Evolutionary conservation across 2,113 vertebrate species (phyloP), one percentile per base, ranked within the genome.

Genomic region (Corythornis madagascariensis): DNA sequence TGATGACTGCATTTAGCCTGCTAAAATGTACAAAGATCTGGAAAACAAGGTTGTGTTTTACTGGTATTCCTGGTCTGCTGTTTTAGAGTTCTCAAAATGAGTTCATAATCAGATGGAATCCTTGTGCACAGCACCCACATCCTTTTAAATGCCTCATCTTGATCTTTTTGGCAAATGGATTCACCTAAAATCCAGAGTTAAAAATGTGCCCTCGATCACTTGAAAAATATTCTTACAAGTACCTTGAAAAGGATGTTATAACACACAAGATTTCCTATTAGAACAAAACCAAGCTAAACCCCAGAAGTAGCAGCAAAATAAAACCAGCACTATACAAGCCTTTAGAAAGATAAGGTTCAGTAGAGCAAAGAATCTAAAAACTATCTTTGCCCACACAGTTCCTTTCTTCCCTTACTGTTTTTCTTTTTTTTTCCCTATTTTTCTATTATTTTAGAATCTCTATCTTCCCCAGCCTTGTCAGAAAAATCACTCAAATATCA

Each of bases 331-430:
- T 59, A 56, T 15, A 88, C 28, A 69, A 81, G 66, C 15, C 38
- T 69, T 21, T 29, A 78, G 48, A 89, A 38, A 90, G 77, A 89
- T 29, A 55, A 80, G 78, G 77, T 89, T 96, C 84, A 85, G 56
- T 31, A 90, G 74, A 92, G 81, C 89, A 91, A 93, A 94, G 59
- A 61, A 88, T 92, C 71, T 91, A 53, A 88, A 87, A 45, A 76
- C 2, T 35, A 26, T 84, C 59, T 70, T 93, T 85, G 87, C 47
- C 9, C 72, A 77, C 81, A 83, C 42, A 87, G 45, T 43, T 53
- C 50, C 16, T 78, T 82, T 64, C 48, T 78, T 89, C 20, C 25
- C 18, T 65, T 89, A 59, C 18, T 88, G 35, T 67, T 86, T 93
- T 77, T 86, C 38, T 31, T 85, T 53, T 35, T 73, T 66, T 53